Conservation (phyloP, 2,888 invertebrate species). For the Teinopalpus imperialis region DNA sequence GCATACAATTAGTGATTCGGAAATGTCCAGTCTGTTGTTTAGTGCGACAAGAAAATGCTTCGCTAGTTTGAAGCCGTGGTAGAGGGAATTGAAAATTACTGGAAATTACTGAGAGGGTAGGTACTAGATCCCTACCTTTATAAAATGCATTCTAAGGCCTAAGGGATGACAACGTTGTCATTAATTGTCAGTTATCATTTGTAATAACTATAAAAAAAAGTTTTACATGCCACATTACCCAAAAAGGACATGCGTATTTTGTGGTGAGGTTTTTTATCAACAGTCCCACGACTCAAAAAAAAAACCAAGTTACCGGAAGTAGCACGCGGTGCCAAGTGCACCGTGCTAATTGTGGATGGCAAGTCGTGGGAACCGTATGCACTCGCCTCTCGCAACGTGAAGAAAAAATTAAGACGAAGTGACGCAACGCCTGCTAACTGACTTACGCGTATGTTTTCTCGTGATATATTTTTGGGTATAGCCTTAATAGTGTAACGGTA, state of each 20-base stretch:
- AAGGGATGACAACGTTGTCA: too few species aligned
- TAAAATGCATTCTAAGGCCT: too few species aligned
- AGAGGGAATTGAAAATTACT: too few species aligned
- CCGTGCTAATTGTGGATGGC: slow-evolving; percentile 25
- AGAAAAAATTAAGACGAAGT: background rate
- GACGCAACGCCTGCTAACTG: background rate
- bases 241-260: too few species aligned
- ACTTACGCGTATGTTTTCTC: background rate
- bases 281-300: slow-evolving; percentile 28
- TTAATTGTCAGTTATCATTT: too few species aligned
- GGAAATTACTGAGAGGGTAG: too few species aligned
- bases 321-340: slow-evolving; percentile 15
- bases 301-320: slow-evolving; percentile 27
- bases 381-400: background rate
- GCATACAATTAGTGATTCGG: background rate
- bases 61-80: too few species aligned
- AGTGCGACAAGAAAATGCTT: too few species aligned
- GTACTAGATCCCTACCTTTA: too few species aligned
- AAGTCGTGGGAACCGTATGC: slow-evolving; percentile 25
- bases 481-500: background rate
- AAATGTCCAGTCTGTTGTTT: background rate
- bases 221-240: too few species aligned
- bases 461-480: slow-evolving; percentile 1
- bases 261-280: too few species aligned
- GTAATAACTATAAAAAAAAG: too few species aligned